Base-by-base conservation (phyloP, 2,888 invertebrate species). In the Cartodere bifasciata region DNA sequence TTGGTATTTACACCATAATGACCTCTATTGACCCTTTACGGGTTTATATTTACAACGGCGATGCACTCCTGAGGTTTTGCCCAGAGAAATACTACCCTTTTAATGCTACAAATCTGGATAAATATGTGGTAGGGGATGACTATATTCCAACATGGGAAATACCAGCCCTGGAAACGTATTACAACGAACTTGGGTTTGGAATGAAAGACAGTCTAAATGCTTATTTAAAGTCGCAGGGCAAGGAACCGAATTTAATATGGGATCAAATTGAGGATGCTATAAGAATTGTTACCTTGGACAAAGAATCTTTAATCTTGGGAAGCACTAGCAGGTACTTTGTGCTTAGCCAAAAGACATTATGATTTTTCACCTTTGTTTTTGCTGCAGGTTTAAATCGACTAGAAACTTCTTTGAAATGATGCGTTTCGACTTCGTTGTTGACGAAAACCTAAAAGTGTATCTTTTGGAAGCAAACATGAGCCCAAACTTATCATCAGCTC, bases 391-490 rank as follows among this genome's bases (percentile, higher is more conserved):
- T 40, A 60, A 65, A 32, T 69, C 69, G 0, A 61, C 63, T 23
- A 59, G 68, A 11, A 82, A 81, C 47, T 95, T 91, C 58, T 97
- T 97, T 59, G 95, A 97, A 60, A 67, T 97, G 67, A 81, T 92
- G 62, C 73, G 97, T 16, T 87, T 97, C 52, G 97, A 97, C 58
- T 80, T 97, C 52, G 79, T 91, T 0, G 64, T 95, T 2, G 91
- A 95, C 54, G 82, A 87, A 42, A 64, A 88, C 31, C 56, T 95
- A 1, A 81, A 80, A 28, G 84, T 94, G 0, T 83, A 75, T 49
- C 64, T 92, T 4, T 78, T 97, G 72, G 97, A 97, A 64, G 94
- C 90, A 1, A 97, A 97, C 52, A 95, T 97, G 97, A 92, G 92
- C 9, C 97, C 97, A 0, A 97, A 97, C 65, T 67, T 97, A 34